Percentiles rank a stretch among this genome's conserved stretches.
phyloP scores from a whole-genome alignment of 2,797 vertebrate genomes.

The Odontamblyopus lacepedii region DNA sequence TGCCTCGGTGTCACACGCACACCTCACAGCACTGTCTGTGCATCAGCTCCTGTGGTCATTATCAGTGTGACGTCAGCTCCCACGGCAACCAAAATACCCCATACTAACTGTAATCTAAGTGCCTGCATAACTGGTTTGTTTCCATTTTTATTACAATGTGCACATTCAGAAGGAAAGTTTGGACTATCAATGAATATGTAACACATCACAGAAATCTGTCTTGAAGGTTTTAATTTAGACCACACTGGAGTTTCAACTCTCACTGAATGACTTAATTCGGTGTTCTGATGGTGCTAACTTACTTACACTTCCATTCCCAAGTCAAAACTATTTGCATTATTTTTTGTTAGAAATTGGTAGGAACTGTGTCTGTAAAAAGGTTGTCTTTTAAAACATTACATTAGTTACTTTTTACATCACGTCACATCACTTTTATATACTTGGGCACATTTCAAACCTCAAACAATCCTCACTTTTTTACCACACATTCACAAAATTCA shows the following conservation, averaged over 20 bases:
- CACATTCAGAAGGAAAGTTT: slow-evolving; percentile 9
- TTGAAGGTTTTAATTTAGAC: not conserved
- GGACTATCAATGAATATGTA: not conserved
- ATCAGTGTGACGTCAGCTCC: slow-evolving; percentile 59
- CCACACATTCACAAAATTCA: slow-evolving; percentile 28
- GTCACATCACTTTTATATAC: no score
- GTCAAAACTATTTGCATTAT: not conserved
- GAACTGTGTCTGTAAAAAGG: not conserved
- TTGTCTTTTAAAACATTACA: no score
- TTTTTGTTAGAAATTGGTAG: not conserved
- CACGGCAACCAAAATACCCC: slow-evolving; percentile 31
- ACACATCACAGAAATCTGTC: slow-evolving; percentile 1
- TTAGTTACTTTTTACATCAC: no score
- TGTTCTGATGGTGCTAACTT: not conserved
- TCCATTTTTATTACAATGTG: slow-evolving; percentile 11
- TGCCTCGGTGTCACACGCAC: slow-evolving; percentile 49
- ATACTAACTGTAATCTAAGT: slow-evolving; percentile 1
- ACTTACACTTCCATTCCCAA: not conserved
- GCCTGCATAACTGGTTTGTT: slow-evolving; percentile 13
- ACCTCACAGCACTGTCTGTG: slow-evolving; percentile 43
- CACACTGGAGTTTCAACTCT: slow-evolving; percentile 5
- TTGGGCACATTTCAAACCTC: no score
- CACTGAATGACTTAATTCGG: not conserved
- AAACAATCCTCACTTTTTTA: not conserved
- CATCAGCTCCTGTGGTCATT: slow-evolving; percentile 45